These are phyloP conservation scores for Ispidina lecontei DNA, from an alignment of 2,797 vertebrate genomes.

Conservation along the genomic window DNA sequence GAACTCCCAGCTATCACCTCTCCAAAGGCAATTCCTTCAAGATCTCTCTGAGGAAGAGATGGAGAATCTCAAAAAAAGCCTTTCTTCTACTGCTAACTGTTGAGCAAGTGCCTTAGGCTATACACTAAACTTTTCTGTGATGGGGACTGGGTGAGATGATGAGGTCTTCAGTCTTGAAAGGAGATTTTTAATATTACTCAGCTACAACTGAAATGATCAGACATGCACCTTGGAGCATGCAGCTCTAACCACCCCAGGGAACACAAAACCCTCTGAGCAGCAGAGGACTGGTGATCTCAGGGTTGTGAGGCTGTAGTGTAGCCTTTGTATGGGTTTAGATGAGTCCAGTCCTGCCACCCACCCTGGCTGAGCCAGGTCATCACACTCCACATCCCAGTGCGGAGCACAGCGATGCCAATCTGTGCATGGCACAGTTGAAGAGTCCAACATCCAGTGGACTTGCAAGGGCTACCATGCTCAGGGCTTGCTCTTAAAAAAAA, in stretches of 20 bases:
- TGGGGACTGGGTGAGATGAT: neutral
- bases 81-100: neutral
- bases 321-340: neutral
- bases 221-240: fast-evolving
- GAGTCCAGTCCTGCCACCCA: neutral
- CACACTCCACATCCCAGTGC: fast-evolving
- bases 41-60: neutral
- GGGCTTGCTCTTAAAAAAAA: constrained; percentile 4
- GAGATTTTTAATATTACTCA: neutral
- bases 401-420: neutral
- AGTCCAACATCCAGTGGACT: neutral
- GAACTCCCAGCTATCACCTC: neutral
- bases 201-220: neutral
- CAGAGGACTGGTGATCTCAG: neutral
- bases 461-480: neutral
- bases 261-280: neutral
- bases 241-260: neutral
- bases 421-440: neutral
- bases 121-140: neutral
- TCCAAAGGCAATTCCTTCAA: neutral
- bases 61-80: neutral
- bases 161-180: neutral
- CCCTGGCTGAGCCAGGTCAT: neutral
- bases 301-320: neutral
- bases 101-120: neutral